Conservation (phyloP, 2,113 vertebrate species). For the Sylvilagus bachmani region DNA sequence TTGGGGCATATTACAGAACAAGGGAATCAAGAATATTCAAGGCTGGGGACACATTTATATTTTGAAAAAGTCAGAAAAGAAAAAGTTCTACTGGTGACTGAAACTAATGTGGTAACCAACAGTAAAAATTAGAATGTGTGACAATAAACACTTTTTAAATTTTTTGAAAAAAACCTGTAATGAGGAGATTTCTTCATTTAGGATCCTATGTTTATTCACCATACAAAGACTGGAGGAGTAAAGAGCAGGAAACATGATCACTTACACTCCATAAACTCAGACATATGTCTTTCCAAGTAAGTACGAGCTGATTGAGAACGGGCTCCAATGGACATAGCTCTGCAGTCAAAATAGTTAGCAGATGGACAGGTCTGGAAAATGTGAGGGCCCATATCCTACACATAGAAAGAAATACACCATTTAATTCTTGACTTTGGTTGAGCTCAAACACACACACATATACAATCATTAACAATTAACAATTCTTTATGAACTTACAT, state of each 20-base stretch:
- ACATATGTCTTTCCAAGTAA: conserved; percentile 97
- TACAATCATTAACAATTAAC: conserved; percentile 1
- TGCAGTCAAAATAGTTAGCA: conserved; percentile 99
- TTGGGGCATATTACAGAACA: not conserved
- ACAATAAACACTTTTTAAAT: not conserved
- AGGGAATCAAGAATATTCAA: conserved; percentile 25
- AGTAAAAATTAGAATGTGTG: conserved; percentile 38
- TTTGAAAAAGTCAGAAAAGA: not conserved
- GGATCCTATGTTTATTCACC: conserved; percentile 31
- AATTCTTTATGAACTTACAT: conserved; percentile 90
- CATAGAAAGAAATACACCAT: not conserved
- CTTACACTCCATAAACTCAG: conserved; percentile 95
- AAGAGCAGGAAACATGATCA: conserved; percentile 43
- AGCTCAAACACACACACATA: conserved; percentile 1
- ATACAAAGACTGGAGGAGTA: not conserved
- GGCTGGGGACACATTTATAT: not conserved
- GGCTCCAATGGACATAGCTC: conserved; percentile 98
- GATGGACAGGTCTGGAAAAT: conserved; percentile 99
- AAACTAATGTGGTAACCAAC: not conserved
- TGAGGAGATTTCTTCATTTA: conserved; percentile 42
- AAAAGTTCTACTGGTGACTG: not conserved
- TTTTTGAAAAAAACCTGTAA: not conserved
- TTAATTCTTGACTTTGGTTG: conserved; percentile 45
- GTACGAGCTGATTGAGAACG: conserved; percentile 98
- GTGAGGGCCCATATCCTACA: conserved; percentile 98